Evolutionary conservation across 2,888 invertebrate genomes (phyloP).

Genomic region (Clostera curtula): DNA sequence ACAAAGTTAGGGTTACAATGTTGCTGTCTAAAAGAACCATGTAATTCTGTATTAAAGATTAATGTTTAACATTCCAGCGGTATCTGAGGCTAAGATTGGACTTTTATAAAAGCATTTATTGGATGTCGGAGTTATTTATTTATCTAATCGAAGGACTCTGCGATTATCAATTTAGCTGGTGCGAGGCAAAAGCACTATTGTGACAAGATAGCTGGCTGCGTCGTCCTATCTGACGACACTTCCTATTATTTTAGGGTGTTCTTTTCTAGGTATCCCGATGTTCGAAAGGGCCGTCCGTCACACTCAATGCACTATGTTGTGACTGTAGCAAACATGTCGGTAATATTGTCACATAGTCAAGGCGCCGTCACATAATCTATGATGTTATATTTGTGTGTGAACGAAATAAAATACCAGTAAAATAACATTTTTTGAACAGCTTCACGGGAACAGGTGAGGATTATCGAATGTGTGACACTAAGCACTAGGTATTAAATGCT

Average conservation of each 20-base stretch:
- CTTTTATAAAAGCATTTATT: conserved; percentile 63
- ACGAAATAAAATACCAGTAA: conserved; percentile 65
- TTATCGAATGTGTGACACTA: conserved; percentile 61
- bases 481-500: conserved; percentile 45
- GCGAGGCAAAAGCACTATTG: conserved; percentile 47
- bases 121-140: conserved; percentile 68
- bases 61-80: conserved; percentile 74
- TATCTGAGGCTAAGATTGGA: conserved; percentile 65
- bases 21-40: conserved; percentile 50
- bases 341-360: conserved; percentile 68
- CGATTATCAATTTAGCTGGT: conserved; percentile 58
- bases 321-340: conserved; percentile 60
- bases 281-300: conserved; percentile 51
- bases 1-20: conserved; percentile 48
- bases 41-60: conserved; percentile 68
- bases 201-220: conserved; percentile 35
- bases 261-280: conserved; percentile 70
- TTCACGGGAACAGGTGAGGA: conserved; percentile 72
- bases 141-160: conserved; percentile 53
- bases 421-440: conserved; percentile 74
- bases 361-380: conserved; percentile 64
- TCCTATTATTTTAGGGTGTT: conserved; percentile 69
- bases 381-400: conserved; percentile 69
- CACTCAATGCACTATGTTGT: conserved; percentile 48
- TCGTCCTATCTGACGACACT: conserved; percentile 34